Base-by-base conservation (phyloP, 2,113 vertebrate species). In the Capreolus pygargus region DNA sequence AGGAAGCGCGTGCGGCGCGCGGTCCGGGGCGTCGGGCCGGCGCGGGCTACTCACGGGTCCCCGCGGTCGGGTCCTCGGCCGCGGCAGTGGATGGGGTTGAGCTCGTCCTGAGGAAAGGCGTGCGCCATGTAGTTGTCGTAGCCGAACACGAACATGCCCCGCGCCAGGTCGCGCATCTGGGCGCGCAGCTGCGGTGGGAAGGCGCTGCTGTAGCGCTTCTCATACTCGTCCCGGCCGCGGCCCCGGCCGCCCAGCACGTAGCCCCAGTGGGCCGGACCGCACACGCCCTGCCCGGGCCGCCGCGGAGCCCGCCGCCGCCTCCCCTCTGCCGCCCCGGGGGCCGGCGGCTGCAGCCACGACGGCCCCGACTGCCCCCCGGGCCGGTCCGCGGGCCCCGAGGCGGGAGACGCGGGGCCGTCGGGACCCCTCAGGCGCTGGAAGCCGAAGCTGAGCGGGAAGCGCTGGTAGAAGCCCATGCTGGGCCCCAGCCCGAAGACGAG, bases 111-210 rank as follows among this genome's bases (percentile, higher is more conserved):
- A 0, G 99, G 99, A 91, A 99, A 99, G 57, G 99, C 99, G 98
- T 99, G 99, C 97, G 98, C 99, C 99, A 99, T 99, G 98, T 99
- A 99, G 99, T 99, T 99, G 98, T 99, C 99, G 98, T 99, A 99
- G 97, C 99, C 99, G 95, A 99, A 99, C 84, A 98, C 99, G 98
- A 99, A 99, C 99, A 99, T 99, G 17, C 99, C 99, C 88, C 99
- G 99, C 84, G 99, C 99, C 98, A 99, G 99, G 91, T 98, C 99
- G 97, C 99, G 99, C 99, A 99, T 99, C 95, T 99, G 98, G 11
- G 98, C 97, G 81, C 99, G 99, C 74, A 99, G 99, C 13, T 99
- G 98, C 92, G 99, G 98, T 0, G 99, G 99, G 98, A 99, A 99
- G 91, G 99, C 99, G 58, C 99, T 98, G 98, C 99, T 99, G 97